Evolutionary conservation across 2,888 invertebrate genomes (phyloP).

Genomic region (Athetis lepigone): DNA sequence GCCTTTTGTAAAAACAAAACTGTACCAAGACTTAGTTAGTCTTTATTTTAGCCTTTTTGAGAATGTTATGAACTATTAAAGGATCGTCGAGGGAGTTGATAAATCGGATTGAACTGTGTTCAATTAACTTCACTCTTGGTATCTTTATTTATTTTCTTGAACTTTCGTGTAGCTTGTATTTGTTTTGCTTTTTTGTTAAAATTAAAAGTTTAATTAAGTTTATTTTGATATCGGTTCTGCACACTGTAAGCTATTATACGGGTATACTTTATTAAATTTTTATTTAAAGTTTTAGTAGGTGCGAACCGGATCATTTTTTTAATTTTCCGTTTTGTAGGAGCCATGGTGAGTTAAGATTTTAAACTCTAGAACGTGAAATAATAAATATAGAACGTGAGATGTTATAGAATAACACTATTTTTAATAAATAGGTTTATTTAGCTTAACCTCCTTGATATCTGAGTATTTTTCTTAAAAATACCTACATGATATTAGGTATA

Average conservation of each 20-base stretch:
- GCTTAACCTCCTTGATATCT: no score
- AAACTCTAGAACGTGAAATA: no score
- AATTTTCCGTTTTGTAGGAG: no score
- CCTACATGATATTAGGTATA: no score
- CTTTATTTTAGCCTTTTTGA: conserved; percentile 41
- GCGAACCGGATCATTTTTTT: no score
- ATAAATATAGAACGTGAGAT: no score
- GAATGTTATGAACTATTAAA: conserved; percentile 43
- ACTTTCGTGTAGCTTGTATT: conserved; percentile 7
- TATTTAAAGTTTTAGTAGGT: no score
- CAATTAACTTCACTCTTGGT: conserved; percentile 24
- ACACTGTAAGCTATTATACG: neutral
- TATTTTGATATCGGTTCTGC: neutral
- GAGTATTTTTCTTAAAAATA: no score
- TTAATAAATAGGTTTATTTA: no score
- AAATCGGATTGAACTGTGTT: conserved; percentile 41
- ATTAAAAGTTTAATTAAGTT: conserved; percentile 10
- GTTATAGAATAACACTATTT: no score
- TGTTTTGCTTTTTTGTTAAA: conserved; percentile 8
- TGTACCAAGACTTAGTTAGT: conserved; percentile 36
- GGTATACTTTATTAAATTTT: no score
- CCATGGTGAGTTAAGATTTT: no score
- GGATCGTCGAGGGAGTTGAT: conserved; percentile 33
- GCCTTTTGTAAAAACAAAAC: conserved; percentile 49
- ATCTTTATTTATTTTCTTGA: conserved; percentile 6